Percentiles rank a stretch among this genome's conserved stretches.
Evolutionary conservation across 2,888 invertebrate genomes (phyloP).

Genomic region (Lasioglossum zephyrum): DNA sequence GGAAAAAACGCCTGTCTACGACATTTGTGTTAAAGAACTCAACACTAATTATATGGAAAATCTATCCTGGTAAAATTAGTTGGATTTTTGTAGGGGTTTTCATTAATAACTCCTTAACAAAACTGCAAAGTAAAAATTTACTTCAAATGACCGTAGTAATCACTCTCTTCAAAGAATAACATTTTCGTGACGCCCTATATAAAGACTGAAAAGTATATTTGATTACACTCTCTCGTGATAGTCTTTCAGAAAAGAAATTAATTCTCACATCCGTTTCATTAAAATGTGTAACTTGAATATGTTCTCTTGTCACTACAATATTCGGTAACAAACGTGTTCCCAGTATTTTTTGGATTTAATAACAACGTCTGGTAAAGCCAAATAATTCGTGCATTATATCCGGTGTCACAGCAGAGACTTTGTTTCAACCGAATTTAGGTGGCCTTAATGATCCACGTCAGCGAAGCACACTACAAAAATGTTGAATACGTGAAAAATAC

Average conservation of each 20-base stretch:
- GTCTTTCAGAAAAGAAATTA: too few species aligned
- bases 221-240: too few species aligned
- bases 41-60: too few species aligned
- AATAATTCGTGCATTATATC: slow-evolving; percentile 8
- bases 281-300: neutral
- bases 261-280: neutral
- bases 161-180: too few species aligned
- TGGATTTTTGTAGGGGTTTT: too few species aligned
- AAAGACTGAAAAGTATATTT: too few species aligned
- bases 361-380: neutral
- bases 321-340: neutral
- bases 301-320: neutral
- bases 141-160: too few species aligned
- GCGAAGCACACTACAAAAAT: slow-evolving; percentile 4
- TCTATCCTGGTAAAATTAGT: too few species aligned
- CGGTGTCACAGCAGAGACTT: neutral
- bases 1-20: neutral
- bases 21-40: too few species aligned
- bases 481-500: slow-evolving; percentile 6
- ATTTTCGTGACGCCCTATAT: too few species aligned
- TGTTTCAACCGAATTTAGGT: neutral
- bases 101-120: too few species aligned
- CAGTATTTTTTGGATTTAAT: slow-evolving; percentile 36
- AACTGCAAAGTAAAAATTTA: too few species aligned
- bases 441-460: slow-evolving; percentile 25